Base-by-base conservation (phyloP, 2,797 vertebrate species). In the Pseudopleuronectes americanus region DNA sequence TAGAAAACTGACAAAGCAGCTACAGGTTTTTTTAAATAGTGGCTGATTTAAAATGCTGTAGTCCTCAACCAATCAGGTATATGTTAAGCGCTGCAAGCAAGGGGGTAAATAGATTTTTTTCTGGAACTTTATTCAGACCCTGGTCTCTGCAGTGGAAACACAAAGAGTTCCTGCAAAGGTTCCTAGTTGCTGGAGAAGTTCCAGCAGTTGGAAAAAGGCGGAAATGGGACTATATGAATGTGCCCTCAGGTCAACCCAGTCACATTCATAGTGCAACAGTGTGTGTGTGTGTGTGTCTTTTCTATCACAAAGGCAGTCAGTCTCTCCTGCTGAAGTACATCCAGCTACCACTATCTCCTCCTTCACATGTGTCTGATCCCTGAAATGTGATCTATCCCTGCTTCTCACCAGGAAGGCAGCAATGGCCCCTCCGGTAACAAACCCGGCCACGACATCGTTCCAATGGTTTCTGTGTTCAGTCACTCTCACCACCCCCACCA, bases 391-490 rank as follows among this genome's bases (percentile, higher is more conserved):
- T 23, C 13, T 48, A 41, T 63, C 5, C 4, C 57, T 51, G 9
- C 10, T 23, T 33, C 90, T 90, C 74, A 98, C 97, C 96, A 97
- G 89, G 81, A 98, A 97, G 28, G 92, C 90, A 17, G 97, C 96
- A 14, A 97, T 97, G 79, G 96, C 95, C 0, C 94, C 94, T 33
- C 97, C 97, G 0, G 96, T 97, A 57, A 96, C 74, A 65, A 95
- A 97, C 23, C 96, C 97, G 0, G 96, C 96, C 79, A 97, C 81
- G 16, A 97, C 93, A 1, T 98, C 96, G 0, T 94, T 95, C 97
- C 96, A 97, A 88, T 97, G 96, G 91, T 97, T 97, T 1, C 96
- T 94, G 83, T 96, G 95, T 75, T 98, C 97, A 0, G 96, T 94
- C 63, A 97, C 96, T 3, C 96, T 94, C 68, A 97, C 93, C 59